Percentiles rank a stretch among this genome's conserved stretches.
phyloP scores from a whole-genome alignment of 2,113 vertebrate species.

The Pogona vitticeps region DNA sequence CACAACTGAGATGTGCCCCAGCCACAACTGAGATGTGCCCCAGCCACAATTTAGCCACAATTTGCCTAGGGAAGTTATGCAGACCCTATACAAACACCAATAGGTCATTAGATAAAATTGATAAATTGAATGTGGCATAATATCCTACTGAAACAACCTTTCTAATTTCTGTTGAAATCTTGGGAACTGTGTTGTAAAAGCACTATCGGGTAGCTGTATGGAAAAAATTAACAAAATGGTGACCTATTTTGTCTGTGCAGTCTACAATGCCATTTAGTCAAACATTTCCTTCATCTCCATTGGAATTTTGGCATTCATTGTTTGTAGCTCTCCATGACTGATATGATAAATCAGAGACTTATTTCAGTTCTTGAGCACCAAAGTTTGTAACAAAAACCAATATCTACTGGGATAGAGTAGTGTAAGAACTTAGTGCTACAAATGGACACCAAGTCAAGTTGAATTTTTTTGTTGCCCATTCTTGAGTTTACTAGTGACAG shows the following conservation, averaged over 20 bases:
- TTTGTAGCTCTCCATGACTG: neutral
- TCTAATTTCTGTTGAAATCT: neutral
- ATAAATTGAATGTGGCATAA: neutral
- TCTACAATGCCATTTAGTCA: neutral
- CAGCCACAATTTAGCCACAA: no score
- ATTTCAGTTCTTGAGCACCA: neutral
- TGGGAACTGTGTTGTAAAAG: neutral
- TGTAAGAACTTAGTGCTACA: neutral
- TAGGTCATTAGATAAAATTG: no score
- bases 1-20: no score
- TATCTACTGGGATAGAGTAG: no score
- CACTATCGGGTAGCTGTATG: no score
- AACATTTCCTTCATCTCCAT: conserved; percentile 15
- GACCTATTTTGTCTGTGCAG: no score
- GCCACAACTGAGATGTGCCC: no score
- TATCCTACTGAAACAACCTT: neutral
- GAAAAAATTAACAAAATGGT: no score
- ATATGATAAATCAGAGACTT: neutral
- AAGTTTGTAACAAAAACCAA: neutral
- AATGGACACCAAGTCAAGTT: neutral
- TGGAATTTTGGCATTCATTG: conserved; percentile 34
- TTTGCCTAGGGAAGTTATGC: no score
- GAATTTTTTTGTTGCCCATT: neutral
- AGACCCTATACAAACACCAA: no score
- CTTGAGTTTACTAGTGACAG: neutral